Evolutionary conservation across 2,888 invertebrate genomes (phyloP), one percentile per base, ranked within the genome.

Genomic region (Pristionchus japonicus): DNA sequence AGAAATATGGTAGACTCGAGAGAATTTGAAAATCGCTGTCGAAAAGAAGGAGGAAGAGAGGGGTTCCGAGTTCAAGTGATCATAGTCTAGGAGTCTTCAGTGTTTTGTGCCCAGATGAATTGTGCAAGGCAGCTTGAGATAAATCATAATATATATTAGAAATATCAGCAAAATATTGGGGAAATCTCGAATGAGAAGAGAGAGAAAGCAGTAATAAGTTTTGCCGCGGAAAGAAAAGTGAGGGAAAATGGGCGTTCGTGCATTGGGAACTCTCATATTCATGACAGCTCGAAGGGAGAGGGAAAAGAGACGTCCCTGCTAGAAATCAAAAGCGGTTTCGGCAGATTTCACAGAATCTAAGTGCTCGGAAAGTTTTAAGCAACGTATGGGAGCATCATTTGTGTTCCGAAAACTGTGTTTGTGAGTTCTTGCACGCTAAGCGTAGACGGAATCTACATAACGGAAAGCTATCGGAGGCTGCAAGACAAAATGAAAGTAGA

Each of bases 61-160:
- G 27, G 43, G 43, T 77, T 77, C 47, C 77, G 77, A 31, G 70
- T 70, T 70, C 70, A 37, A 70, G 31, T 37, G 70, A 70, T 70
- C 70, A 70, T 1, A 9, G 34, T 13, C n/a, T 23, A 57, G 17
- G 57, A 23, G 17, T 17, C n/a, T n/a, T 13, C 23, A n/a, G n/a
- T 57, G 57, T 23, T 23, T 57, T 57, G n/a, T n/a, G n/a, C n/a
- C n/a, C n/a, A n/a, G n/a, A n/a, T n/a, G n/a, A n/a, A n/a, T n/a
- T n/a, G n/a, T n/a, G n/a, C n/a, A n/a, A n/a, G n/a, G n/a, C n/a
- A n/a, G n/a, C n/a, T n/a, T n/a, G n/a, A n/a, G n/a, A n/a, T n/a
- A n/a, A n/a, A n/a, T n/a, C n/a, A n/a, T n/a, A n/a, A n/a, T n/a
- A n/a, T n/a, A n/a, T n/a, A n/a, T n/a, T n/a, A n/a, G n/a, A n/a